These are phyloP conservation scores for Thera britannica DNA, from an alignment of 2,888 invertebrate species.

Conservation along the genomic window DNA sequence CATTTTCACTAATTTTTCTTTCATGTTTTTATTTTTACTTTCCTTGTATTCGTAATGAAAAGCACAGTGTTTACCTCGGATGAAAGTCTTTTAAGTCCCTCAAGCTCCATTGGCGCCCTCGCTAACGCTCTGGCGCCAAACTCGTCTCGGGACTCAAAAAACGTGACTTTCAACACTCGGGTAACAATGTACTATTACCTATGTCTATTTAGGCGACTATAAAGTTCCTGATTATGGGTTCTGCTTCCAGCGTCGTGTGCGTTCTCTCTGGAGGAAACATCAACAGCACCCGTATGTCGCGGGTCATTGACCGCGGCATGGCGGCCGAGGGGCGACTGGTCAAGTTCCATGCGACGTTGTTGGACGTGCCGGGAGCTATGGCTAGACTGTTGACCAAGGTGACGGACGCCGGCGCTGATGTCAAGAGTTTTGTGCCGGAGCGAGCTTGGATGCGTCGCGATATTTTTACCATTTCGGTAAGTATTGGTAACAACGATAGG, in stretches of 20 bases:
- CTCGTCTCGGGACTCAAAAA: no score
- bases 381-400: slow-evolving; percentile 90
- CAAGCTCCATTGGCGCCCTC: no score
- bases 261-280: slow-evolving; percentile 94
- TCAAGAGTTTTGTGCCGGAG: slow-evolving; percentile 96
- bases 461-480: slow-evolving; percentile 83
- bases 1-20: no score
- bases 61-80: no score
- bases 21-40: no score
- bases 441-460: slow-evolving; percentile 94
- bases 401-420: slow-evolving; percentile 89
- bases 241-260: slow-evolving; percentile 88
- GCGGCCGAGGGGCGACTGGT: slow-evolving; percentile 91
- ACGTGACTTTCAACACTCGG: no score
- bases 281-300: slow-evolving; percentile 92
- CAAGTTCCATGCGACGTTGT: slow-evolving; percentile 79
- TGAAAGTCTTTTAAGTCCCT: no score
- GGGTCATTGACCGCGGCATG: slow-evolving; percentile 92
- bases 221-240: neutral
- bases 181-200: no score
- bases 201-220: neutral
- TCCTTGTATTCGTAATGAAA: no score
- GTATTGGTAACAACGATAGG: slow-evolving; percentile 4
- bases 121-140: no score
- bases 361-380: slow-evolving; percentile 92